These are phyloP conservation scores for Halcyon badia DNA, from an alignment of 2,797 vertebrate species.

Conservation along the genomic window DNA sequence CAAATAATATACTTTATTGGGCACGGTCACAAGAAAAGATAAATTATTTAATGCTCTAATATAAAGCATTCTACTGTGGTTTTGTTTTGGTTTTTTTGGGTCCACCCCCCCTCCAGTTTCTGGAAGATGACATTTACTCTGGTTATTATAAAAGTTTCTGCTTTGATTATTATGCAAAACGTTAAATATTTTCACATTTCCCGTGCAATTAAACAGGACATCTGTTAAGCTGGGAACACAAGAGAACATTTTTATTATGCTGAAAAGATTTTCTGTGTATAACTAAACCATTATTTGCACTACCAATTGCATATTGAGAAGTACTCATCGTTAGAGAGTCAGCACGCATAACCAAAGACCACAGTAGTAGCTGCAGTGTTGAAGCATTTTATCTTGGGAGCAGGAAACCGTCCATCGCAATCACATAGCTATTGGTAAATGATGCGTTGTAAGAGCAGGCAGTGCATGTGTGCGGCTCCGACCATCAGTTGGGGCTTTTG, in stretches of 20 bases:
- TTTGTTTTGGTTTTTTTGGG: background rate
- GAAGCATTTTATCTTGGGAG: background rate
- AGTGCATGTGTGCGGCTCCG: fast-evolving
- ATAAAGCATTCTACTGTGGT: background rate
- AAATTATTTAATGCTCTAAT: background rate
- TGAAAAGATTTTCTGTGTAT: background rate
- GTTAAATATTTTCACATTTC: conserved; percentile 4
- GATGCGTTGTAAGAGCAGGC: background rate
- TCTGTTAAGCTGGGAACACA: background rate
- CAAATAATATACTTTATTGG: background rate
- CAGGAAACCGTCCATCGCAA: background rate
- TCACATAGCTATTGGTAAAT: background rate
- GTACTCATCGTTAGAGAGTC: background rate
- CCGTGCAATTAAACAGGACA: background rate
- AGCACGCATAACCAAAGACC: fast-evolving
- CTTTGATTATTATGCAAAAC: background rate
- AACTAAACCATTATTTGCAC: background rate
- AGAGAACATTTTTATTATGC: background rate
- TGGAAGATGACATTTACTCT: background rate
- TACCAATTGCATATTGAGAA: background rate
- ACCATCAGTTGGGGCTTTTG: background rate
- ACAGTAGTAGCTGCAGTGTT: background rate
- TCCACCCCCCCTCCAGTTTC: background rate
- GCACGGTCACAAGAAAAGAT: background rate
- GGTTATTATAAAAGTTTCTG: background rate